Percentiles rank a stretch among this genome's conserved stretches.
Conservation (phyloP, 1,140 invertebrate genomes). For the Phenacoccus solenopsis region DNA sequence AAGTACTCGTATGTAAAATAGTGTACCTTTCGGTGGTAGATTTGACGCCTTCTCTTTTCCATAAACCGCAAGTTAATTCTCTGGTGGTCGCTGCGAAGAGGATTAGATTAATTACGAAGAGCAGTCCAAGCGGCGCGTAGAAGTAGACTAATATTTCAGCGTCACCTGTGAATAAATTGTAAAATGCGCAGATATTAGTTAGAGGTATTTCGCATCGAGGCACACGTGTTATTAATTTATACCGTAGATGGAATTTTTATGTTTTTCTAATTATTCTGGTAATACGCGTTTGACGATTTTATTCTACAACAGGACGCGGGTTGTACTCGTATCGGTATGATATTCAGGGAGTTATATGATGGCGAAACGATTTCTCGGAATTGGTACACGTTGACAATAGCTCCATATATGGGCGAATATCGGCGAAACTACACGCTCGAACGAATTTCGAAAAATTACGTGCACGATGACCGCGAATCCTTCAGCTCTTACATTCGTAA, state of each 20-base stretch:
- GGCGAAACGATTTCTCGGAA: too few species aligned
- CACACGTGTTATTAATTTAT: too few species aligned
- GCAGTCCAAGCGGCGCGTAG: conserved; percentile 61
- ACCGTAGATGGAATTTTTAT: too few species aligned
- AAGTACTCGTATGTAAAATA: too few species aligned
- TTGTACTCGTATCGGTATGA: too few species aligned
- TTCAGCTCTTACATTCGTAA: not conserved
- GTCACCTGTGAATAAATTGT: conserved; percentile 41
- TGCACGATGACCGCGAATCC: not conserved
- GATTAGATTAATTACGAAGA: conserved; percentile 58
- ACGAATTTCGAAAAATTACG: not conserved
- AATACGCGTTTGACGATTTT: too few species aligned
- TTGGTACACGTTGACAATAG: not conserved
- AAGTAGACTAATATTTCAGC: conserved; percentile 68
- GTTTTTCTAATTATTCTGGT: too few species aligned
- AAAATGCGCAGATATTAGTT: too few species aligned
- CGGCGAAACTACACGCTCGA: not conserved
- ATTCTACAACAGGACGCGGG: too few species aligned
- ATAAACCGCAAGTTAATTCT: conserved; percentile 70
- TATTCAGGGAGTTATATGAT: too few species aligned
- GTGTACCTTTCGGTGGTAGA: conserved; percentile 65
- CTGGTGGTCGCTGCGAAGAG: conserved; percentile 66
- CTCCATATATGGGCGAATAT: too few species aligned
- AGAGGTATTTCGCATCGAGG: too few species aligned
- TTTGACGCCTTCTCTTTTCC: conserved; percentile 74